Evolutionary conservation across 2,888 invertebrate genomes (phyloP).

Genomic region (Diploptera punctata): DNA sequence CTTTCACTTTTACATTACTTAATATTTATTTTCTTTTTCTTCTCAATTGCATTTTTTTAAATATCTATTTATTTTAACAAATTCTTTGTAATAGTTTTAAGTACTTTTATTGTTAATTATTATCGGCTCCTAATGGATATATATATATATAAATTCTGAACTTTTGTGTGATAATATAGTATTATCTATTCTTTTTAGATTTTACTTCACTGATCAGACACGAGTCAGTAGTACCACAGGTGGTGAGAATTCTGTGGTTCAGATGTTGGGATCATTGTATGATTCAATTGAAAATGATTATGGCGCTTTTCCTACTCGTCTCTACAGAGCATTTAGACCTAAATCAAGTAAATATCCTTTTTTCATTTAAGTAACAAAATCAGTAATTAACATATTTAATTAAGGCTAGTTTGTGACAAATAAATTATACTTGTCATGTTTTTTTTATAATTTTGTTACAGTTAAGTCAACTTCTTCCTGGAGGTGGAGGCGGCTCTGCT

Average conservation of each 20-base stretch:
- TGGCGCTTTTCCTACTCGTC: constrained; percentile 85
- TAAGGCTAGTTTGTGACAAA: too few relatives aligned
- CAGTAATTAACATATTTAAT: too few relatives aligned
- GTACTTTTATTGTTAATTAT: too few relatives aligned
- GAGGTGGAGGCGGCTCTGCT: constrained; percentile 91
- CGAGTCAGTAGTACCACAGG: constrained; percentile 84
- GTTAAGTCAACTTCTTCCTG: constrained; percentile 53
- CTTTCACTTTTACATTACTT: too few relatives aligned
- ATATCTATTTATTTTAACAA: too few relatives aligned
- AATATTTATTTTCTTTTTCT: too few relatives aligned
- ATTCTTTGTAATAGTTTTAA: too few relatives aligned
- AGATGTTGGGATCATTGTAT: constrained; percentile 93
- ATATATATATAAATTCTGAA: background rate
- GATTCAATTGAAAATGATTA: constrained; percentile 93
- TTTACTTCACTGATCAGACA: constrained; percentile 97
- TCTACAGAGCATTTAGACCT: constrained; percentile 92
- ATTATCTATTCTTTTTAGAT: constrained; percentile 62
- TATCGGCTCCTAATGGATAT: too few relatives aligned
- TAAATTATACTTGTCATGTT: too few relatives aligned
- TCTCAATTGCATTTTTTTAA: too few relatives aligned
- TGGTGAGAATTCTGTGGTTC: constrained; percentile 93
- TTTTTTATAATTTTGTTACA: constrained; percentile 39
- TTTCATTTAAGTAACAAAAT: too few relatives aligned
- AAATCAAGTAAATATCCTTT: constrained; percentile 68
- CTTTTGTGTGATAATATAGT: background rate